Evolutionary conservation across 2,113 vertebrate species (phyloP).

Genomic region (Dicaeum eximium): DNA sequence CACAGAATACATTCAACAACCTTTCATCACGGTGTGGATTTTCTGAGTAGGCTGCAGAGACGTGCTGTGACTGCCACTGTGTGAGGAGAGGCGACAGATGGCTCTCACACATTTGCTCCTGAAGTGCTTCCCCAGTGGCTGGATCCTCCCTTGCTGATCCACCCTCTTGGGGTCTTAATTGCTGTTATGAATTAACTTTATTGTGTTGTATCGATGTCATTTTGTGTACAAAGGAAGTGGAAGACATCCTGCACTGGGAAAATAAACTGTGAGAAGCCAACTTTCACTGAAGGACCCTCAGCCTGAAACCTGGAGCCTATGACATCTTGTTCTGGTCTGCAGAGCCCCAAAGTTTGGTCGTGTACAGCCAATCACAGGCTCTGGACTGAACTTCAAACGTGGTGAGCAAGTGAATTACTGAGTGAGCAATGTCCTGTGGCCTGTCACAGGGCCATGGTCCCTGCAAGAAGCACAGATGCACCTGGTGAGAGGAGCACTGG

Average conservation of each 20-base stretch:
- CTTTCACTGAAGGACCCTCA: background rate
- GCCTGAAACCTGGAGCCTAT: background rate
- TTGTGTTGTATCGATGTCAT: background rate
- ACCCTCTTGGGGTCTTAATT: background rate
- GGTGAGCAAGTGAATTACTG: background rate
- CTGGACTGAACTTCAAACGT: accelerated
- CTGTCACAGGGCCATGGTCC: accelerated
- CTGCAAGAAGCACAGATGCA: background rate
- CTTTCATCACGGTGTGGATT: background rate
- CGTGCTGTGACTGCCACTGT: background rate
- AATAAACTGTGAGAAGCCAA: background rate
- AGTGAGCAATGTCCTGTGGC: background rate
- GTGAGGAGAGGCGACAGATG: constrained; percentile 13
- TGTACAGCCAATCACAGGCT: background rate
- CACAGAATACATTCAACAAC: background rate
- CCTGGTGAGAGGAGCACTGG: background rate
- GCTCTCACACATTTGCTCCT: constrained; percentile 9
- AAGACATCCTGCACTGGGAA: background rate
- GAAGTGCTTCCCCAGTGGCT: background rate
- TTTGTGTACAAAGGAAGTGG: background rate
- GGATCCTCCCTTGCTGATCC: background rate
- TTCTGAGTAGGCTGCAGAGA: background rate
- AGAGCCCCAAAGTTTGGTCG: background rate
- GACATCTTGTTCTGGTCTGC: background rate
- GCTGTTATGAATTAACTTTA: background rate